Base-by-base conservation (phyloP, 2,113 vertebrate species). In the Lonchura striata region DNA sequence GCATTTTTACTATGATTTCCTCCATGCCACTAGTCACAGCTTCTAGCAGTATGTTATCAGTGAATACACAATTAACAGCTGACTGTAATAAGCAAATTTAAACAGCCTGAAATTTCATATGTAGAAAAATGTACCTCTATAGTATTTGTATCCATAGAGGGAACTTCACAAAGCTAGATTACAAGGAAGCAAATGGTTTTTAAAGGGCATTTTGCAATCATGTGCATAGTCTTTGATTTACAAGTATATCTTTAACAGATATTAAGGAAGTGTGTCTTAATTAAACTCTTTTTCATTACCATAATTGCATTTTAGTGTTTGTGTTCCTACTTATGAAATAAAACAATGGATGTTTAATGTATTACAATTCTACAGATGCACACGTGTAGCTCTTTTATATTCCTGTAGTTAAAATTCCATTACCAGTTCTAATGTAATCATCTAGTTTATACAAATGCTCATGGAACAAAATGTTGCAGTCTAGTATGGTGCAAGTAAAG, bases 341-440 rank as follows among this genome's bases (percentile, higher is more conserved):
- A 88, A 83, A 86, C 54, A 59, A 50, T 53, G 9, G 22, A 66
- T 59, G 13, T 59, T 91, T 91, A 88, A 92, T 35, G 46, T 39
- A 74, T 30, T 95, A 37, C 20, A 42, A 17, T 82, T 86, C 33
- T 72, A 76, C 53, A 65, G 59, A 86, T 74, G 59, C 13, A 91
- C 31, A 13, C 50, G 33, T 86, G 31, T 61, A 95, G n/a, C 42
- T 50, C 46, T 83, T 42, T 82, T 46, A 65, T 42, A 61, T 61
- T 63, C 31, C 72, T 66, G 22, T 46, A 57, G 13, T 92, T 95
- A 92, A 83, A 92, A 96, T 83, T 88, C 63, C 50, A 74, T 95
- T 95, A 83, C 35, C n/a, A n/a, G 10, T 56, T 82, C 53, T 88
- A 69, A 77, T 1, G 1, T 56, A 92, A 90, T 80, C 65, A 86